Percentiles rank a stretch among this genome's conserved stretches.
phyloP scores from a whole-genome alignment of 2,113 vertebrate species.

The Prunella fulvescens region DNA sequence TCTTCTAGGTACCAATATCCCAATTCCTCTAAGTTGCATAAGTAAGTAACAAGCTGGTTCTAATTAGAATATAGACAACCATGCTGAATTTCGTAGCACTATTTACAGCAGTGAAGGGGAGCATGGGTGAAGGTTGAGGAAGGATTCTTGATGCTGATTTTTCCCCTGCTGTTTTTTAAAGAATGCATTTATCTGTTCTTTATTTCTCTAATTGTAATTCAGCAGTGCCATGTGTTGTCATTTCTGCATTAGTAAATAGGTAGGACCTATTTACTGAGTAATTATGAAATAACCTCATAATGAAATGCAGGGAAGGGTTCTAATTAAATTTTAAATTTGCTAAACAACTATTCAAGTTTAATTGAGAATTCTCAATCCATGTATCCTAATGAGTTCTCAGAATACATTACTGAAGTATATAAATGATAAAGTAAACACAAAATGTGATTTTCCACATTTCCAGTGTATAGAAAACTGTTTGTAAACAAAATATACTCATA shows the following conservation, averaged over 20 bases:
- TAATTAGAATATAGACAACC: not conserved
- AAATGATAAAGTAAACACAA: constrained; percentile 37
- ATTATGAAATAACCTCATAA: constrained; percentile 75
- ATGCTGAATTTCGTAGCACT: not conserved
- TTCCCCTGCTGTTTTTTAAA: constrained; percentile 40
- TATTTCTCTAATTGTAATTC: constrained; percentile 68
- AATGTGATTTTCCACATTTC: not conserved
- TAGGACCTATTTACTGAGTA: constrained; percentile 59
- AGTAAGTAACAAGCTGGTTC: not conserved
- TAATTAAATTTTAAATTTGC: constrained; percentile 73
- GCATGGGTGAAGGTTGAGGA: not conserved
- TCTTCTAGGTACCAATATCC: not conserved
- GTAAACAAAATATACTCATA: constrained; percentile 39
- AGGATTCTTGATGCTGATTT: not conserved
- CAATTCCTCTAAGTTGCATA: not conserved
- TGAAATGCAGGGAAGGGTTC: constrained; percentile 71
- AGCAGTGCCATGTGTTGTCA: constrained; percentile 63
- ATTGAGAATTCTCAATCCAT: constrained; percentile 56
- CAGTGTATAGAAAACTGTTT: constrained; percentile 5
- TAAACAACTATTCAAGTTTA: constrained; percentile 65
- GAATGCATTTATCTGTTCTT: constrained; percentile 28
- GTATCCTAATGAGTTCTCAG: constrained; percentile 64
- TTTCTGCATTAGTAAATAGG: constrained; percentile 69
- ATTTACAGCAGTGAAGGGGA: not conserved
- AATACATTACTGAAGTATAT: constrained; percentile 29